phyloP scores from a whole-genome alignment of 2,888 invertebrate species.

The Iphiclides podalirius region DNA sequence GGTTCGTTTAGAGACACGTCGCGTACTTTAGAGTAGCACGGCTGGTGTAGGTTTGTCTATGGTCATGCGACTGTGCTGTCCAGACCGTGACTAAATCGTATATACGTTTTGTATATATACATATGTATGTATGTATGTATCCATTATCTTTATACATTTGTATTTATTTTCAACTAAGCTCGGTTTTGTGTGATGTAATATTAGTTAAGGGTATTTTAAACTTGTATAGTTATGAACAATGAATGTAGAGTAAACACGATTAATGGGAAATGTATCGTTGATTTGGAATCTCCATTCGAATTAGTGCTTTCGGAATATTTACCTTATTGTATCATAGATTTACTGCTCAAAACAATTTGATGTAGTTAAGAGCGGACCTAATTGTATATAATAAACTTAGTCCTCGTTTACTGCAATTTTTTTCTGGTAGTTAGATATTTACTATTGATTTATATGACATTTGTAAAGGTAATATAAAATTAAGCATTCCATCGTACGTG shows the following conservation, averaged over 20 bases:
- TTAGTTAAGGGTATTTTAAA: constrained; percentile 19
- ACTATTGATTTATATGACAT: constrained; percentile 35
- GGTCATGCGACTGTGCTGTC: background rate
- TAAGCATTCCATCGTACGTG: constrained; percentile 61
- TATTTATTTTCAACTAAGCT: constrained; percentile 19
- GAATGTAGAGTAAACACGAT: constrained; percentile 1
- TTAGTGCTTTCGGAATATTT: constrained; percentile 24
- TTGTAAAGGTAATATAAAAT: constrained; percentile 43
- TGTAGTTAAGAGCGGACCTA: constrained; percentile 42
- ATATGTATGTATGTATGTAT: background rate
- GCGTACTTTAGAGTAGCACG: constrained; percentile 1
- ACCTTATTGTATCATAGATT: constrained; percentile 26
- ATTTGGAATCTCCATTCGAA: constrained; percentile 22
- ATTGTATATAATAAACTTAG: constrained; percentile 41
- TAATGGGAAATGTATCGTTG: constrained; percentile 13
- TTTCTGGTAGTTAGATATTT: constrained; percentile 30
- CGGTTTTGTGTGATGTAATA: constrained; percentile 21
- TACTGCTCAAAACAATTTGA: constrained; percentile 44
- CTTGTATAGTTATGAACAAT: constrained; percentile 12
- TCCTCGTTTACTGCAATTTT: constrained; percentile 24
- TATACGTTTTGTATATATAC: constrained; percentile 19
- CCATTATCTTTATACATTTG: constrained; percentile 1
- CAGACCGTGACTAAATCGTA: constrained; percentile 2
- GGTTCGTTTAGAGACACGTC: constrained; percentile 9
- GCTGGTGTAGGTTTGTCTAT: background rate